Evolutionary conservation across 2,113 vertebrate genomes (phyloP), one percentile per base, ranked within the genome.

Genomic region (Eptesicus fuscus): DNA sequence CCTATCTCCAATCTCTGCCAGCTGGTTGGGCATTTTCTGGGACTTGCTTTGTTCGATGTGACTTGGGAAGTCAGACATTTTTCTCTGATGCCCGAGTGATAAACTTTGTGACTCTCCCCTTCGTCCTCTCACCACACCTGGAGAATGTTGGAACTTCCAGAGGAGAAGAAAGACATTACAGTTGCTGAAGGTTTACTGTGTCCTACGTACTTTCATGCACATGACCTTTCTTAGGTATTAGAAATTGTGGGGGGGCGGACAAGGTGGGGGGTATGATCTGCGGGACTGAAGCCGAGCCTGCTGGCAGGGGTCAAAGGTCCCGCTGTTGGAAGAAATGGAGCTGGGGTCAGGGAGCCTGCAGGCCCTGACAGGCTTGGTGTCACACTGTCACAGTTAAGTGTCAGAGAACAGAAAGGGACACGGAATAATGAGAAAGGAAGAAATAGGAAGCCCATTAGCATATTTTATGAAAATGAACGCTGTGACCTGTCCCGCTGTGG

Each of bases 331-430:
- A 61, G 53, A 11, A 25, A 61, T 28, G 56, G 56, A 61, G 56
- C 23, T 61, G 65, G 32, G 65, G 74, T 89, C 83, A 83, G 73
- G 28, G 42, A 91, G 40, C 44, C 74, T 63, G 17, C 13, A 61
- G 83, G 35, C 40, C 44, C 74, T 89, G 61, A 35, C 61, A 67
- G 56, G 71, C 79, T 74, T 42, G 76, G 9, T 83, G 86, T 96
- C 91, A 84, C 12, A 67, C 49, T 84, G 32, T 95, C 71, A 67
- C 40, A 67, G 51, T 22, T 30, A 90, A 87, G 85, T 76, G 84
- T 92, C 93, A 92, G 59, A 88, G 37, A 95, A 20, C 83, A 83
- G 71, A 87, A 42, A 90, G 85, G 32, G 35, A 53, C 16, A 65
- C 17, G 0, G 20, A 89, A 69, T 80, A 76, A 80, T 13, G 30